Evolutionary conservation across 2,113 vertebrate species (phyloP).

Genomic region (Gymnobelideus leadbeateri): DNA sequence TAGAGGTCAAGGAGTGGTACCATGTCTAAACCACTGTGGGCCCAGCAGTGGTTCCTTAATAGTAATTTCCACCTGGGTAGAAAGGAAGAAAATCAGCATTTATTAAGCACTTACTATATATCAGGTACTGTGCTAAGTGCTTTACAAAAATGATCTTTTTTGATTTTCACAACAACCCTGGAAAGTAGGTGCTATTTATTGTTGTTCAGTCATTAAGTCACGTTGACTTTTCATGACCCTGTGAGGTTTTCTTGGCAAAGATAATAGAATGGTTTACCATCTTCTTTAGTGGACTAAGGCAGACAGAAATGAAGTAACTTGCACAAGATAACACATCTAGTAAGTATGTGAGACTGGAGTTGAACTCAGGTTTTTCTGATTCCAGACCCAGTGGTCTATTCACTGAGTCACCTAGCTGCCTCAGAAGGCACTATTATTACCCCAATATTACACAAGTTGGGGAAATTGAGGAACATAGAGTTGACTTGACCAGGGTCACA

Average conservation of each 20-base stretch:
- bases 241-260: background rate
- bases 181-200: background rate
- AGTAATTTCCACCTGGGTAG: background rate
- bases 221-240: background rate
- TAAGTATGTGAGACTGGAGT: background rate
- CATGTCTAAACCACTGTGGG: background rate
- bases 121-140: background rate
- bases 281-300: background rate
- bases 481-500: background rate
- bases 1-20: background rate
- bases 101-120: background rate
- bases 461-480: background rate
- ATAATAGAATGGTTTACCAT: background rate
- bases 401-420: background rate
- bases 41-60: background rate
- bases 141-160: background rate
- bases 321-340: background rate
- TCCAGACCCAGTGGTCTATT: background rate
- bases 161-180: background rate
- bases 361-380: background rate
- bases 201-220: background rate
- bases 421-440: background rate
- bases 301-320: background rate
- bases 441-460: background rate
- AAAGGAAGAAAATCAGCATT: background rate